phyloP scores from a whole-genome alignment of 2,113 vertebrate species.

The Cochlearius cochlearius region DNA sequence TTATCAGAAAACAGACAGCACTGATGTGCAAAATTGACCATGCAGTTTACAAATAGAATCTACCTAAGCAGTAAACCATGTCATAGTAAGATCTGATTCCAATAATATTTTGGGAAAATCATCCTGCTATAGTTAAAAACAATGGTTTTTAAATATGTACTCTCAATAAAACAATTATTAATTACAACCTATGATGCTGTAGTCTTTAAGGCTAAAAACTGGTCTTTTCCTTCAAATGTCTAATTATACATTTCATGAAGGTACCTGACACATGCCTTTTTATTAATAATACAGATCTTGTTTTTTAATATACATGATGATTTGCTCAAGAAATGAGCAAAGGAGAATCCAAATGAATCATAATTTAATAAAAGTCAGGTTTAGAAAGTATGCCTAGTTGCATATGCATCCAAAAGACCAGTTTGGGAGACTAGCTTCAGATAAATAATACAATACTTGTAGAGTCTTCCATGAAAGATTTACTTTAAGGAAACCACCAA shows the following conservation, averaged over 20 bases:
- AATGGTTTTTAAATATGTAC: background rate
- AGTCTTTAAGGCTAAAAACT: background rate
- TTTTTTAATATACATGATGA: background rate
- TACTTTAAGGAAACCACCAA: conserved; percentile 48
- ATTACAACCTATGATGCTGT: background rate
- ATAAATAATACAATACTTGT: conserved; percentile 58
- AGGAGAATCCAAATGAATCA: background rate
- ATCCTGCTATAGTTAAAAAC: background rate
- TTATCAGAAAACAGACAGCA: background rate
- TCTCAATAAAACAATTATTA: background rate
- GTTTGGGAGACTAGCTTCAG: conserved; percentile 20
- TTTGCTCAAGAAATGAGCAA: background rate
- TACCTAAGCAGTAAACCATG: background rate
- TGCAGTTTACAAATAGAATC: background rate
- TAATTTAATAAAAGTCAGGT: conserved; percentile 1
- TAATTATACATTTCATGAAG: background rate
- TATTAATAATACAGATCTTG: background rate
- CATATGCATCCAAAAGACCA: background rate
- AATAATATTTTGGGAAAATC: background rate
- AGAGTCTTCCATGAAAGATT: conserved; percentile 54
- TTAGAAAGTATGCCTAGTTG: conserved; percentile 11
- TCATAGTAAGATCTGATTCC: background rate
- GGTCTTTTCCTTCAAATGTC: background rate
- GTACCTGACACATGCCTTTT: background rate
- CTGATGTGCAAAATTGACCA: background rate